phyloP scores from a whole-genome alignment of 2,888 invertebrate species.

The Agelastica alni region DNA sequence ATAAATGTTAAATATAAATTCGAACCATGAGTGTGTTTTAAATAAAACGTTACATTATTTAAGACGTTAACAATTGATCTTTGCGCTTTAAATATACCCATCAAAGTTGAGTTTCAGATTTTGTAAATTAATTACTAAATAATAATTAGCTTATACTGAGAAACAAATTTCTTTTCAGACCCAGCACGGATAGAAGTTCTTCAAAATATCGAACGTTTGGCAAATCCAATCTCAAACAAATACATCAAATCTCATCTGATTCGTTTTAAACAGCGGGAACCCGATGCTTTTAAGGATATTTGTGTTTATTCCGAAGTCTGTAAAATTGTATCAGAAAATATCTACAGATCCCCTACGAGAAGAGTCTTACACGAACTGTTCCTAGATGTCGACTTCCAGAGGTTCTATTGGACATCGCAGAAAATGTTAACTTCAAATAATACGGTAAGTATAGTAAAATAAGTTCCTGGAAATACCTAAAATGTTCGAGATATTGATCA shows the following conservation, averaged over 20 bases:
- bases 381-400: constrained; percentile 78
- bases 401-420: constrained; percentile 58
- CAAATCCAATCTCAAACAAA: constrained; percentile 79
- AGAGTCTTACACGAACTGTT: constrained; percentile 93
- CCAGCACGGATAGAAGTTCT: constrained; percentile 62
- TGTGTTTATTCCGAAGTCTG: constrained; percentile 94
- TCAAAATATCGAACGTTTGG: constrained; percentile 72
- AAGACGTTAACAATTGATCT: no score
- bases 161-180: no score
- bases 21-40: no score
- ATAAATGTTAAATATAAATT: no score
- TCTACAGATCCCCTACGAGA: constrained; percentile 81
- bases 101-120: no score
- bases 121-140: not conserved
- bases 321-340: constrained; percentile 74
- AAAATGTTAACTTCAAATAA: constrained; percentile 7
- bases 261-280: constrained; percentile 72
- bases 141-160: no score
- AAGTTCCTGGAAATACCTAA: no score
- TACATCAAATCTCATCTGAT: constrained; percentile 82
- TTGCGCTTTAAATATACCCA: no score
- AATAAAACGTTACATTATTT: no score
- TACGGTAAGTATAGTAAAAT: constrained; percentile 7
- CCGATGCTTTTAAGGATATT: constrained; percentile 77
- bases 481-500: no score